Percentiles rank a stretch among this genome's conserved stretches.
Conservation (phyloP, 2,113 vertebrate species). For the Melanostigma gelatinosum region DNA sequence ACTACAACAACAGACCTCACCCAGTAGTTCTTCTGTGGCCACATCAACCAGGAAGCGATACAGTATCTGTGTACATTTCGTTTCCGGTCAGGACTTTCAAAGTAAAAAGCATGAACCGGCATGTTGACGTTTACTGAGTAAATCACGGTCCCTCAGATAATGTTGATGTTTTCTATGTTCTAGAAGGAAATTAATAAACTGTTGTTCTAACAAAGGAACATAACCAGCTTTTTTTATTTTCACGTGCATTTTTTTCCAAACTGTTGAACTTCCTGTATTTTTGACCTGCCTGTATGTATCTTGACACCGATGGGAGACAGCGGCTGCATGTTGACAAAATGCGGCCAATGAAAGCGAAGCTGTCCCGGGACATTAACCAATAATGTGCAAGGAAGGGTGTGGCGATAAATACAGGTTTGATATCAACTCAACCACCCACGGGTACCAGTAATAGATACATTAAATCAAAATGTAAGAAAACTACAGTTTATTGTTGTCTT, state of each 20-base stretch:
- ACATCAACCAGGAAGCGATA: constrained; percentile 67
- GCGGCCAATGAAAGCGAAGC: constrained; percentile 62
- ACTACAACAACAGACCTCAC: constrained; percentile 64
- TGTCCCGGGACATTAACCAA: constrained; percentile 47
- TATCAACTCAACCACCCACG: background rate
- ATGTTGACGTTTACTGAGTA: rapidly evolving
- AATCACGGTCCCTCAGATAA: background rate
- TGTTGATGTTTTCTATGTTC: background rate
- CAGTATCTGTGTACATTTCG: rapidly evolving
- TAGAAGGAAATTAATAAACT: rapidly evolving
- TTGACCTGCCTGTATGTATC: rapidly evolving
- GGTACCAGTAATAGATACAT: background rate
- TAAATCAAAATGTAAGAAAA: background rate
- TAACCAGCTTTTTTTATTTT: rapidly evolving
- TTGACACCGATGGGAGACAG: background rate
- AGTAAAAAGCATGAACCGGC: background rate
- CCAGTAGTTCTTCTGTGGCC: constrained; percentile 39
- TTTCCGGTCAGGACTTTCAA: constrained; percentile 37
- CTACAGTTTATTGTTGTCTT: background rate
- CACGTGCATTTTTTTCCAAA: rapidly evolving
- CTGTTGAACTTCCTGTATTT: background rate
- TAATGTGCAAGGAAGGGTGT: constrained; percentile 32
- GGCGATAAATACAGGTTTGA: background rate
- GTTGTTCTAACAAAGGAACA: rapidly evolving
- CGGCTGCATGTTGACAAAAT: constrained; percentile 61